These are phyloP conservation scores for Drosophila tropicalis DNA, from an alignment of 1,140 invertebrate species.

Conservation along the genomic window DNA sequence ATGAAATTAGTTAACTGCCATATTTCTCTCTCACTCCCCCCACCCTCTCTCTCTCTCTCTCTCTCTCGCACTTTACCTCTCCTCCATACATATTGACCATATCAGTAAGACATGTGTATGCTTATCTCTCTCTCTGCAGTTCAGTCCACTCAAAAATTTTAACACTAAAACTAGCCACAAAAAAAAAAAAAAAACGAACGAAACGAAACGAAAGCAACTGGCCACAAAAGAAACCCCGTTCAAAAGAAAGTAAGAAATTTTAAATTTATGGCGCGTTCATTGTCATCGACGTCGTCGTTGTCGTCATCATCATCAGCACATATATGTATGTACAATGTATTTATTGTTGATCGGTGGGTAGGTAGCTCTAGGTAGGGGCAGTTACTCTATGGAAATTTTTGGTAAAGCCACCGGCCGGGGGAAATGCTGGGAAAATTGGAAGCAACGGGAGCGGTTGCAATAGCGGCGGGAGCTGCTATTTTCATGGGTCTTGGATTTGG, in stretches of 20 bases:
- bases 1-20: slow-evolving; percentile 44
- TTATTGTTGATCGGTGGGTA: too few relatives aligned
- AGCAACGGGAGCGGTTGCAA: background rate
- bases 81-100: background rate
- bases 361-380: too few relatives aligned
- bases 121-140: too few relatives aligned
- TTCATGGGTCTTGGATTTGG: slow-evolving; percentile 10
- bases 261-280: slow-evolving; percentile 62
- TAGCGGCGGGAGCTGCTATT: slow-evolving; percentile 11
- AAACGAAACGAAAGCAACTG: background rate
- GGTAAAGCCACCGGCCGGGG: too few relatives aligned
- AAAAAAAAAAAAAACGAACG: background rate
- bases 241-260: slow-evolving; percentile 55
- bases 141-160: too few relatives aligned
- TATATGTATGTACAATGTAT: too few relatives aligned
- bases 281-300: slow-evolving; percentile 39
- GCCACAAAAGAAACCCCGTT: slow-evolving; percentile 26
- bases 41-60: background rate
- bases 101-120: too few relatives aligned
- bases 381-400: too few relatives aligned
- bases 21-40: background rate
- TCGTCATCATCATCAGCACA: background rate
- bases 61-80: background rate
- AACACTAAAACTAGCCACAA: slow-evolving; percentile 7
- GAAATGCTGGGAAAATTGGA: background rate